These are phyloP conservation scores for Garra rufa DNA, from an alignment of 2,113 vertebrate genomes.

Conservation along the genomic window DNA sequence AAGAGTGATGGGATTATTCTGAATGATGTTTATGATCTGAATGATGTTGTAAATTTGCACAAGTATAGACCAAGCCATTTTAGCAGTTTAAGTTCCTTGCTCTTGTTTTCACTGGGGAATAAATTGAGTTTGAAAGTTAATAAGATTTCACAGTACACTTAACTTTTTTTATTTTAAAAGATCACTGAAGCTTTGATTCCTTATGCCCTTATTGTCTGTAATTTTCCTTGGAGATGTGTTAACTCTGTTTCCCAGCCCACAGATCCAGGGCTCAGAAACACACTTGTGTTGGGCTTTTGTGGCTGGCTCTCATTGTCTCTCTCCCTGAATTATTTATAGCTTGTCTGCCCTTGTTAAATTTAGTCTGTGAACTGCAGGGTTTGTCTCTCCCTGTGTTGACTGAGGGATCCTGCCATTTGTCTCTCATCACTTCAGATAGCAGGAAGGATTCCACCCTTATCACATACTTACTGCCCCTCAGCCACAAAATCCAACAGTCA, in stretches of 20 bases:
- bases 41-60: background rate
- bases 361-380: conserved; percentile 47
- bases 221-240: background rate
- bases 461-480: conserved; percentile 34
- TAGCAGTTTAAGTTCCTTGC: background rate
- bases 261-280: conserved; percentile 6
- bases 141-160: background rate
- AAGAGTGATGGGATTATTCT: no score
- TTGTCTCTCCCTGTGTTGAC: conserved; percentile 26
- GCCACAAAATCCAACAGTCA: conserved; percentile 35
- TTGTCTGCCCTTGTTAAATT: conserved; percentile 46
- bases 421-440: conserved; percentile 51
- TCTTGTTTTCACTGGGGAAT: background rate
- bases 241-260: background rate
- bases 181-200: background rate
- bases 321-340: conserved; percentile 51
- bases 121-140: background rate
- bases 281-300: conserved; percentile 12
- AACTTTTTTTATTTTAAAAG: background rate
- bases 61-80: background rate
- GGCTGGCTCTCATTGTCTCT: background rate
- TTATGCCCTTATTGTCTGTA: background rate
- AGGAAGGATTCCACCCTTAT: conserved; percentile 49
- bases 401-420: conserved; percentile 50
- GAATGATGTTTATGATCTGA: background rate